Evolutionary conservation across 2,888 invertebrate species (phyloP), one percentile per base, ranked within the genome.

Genomic region (Trisateles emortualis): DNA sequence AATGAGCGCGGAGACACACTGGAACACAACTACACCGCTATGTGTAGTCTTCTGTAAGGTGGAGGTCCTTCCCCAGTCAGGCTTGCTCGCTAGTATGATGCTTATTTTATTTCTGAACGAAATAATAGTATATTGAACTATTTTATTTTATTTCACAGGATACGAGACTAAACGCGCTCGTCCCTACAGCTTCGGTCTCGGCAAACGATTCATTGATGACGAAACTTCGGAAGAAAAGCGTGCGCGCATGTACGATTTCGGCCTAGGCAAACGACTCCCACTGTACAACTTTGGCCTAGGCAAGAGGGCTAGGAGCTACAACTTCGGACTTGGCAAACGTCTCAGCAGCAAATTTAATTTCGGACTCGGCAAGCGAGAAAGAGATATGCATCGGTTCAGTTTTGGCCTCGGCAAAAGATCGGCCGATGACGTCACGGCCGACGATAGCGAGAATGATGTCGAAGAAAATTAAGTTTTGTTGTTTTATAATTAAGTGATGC

Each of bases 181-280:
- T 17, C 94, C 94, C 0, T 96, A 95, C 85, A 94, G 95, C 19
- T 96, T 96, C 73, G 96, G 96, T 0, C 87, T 96, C n/a, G 96
- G 96, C 0, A 94, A 96, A 67, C 93, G 96, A 9, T 90, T 93
- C 58, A 78, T 76, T 9, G 86, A 86, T 14, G 87, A 86, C 53
- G 86, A 86, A 0, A 61, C 72, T 1, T 62, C 74, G 0, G 89
- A 91, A 61, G 89, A 91, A 42, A 90, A 90, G 49, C 84, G 92
- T 10, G 86, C 86, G 0, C 73, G 88, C 22, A 83, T 84, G 68
- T 92, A 92, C 75, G 87, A 90, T 55, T 92, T 92, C 56, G 93
- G 92, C 2, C 79, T 93, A 1, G 93, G 92, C 10, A 93, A 93
- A 63, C 83, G 92, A 32, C 74, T 88, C 2, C 85, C 90, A 1